Evolutionary conservation across 2,888 invertebrate genomes (phyloP), one percentile per base, ranked within the genome.

Genomic region (Cheiracanthium punctorium): DNA sequence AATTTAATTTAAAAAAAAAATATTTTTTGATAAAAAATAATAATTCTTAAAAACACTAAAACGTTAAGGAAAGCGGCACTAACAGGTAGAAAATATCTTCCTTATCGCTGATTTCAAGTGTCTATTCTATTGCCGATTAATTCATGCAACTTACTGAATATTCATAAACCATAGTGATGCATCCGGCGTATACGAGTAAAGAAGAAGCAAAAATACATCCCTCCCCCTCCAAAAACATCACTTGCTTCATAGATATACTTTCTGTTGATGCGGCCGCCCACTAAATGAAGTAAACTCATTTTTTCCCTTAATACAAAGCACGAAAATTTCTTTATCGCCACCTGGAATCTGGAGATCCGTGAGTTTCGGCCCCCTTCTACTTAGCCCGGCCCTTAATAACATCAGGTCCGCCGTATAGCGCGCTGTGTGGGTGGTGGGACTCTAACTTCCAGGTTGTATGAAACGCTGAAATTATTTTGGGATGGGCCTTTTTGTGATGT

Each of bases 291-390:
- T 65, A 80, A 80, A 80, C 80, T 72, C 71, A 80, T 80, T 80
- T 72, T 72, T 72, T 43, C 80, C 80, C 80, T 80, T 80, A 80
- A 80, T 80, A 80, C 80, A 80, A 80, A 72, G 64, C 80, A 80
- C 80, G 80, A 80, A 80, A 80, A 80, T 80, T 80, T 80, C 79
- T 58, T 64, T 80, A 80, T 80, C 80, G 72, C 58, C 80, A 72
- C 29, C 72, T 80, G 72, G 72, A 72, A 80, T 80, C 72, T 72
- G 1, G n/a, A 72, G 65, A 80, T 72, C 79, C 80, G 80, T 80
- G 80, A 72, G 64, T 43, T 30, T 30, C 65, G 64, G 29, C 52
- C 79, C 70, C 77, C 33, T 58, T 41, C 10, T 24, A 67, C 76
- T 41, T 43, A 41, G 12, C 52, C 70, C n/a, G 67, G 43, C 70